Evolutionary conservation across 2,113 vertebrate species (phyloP).

Genomic region (Fulica atra): DNA sequence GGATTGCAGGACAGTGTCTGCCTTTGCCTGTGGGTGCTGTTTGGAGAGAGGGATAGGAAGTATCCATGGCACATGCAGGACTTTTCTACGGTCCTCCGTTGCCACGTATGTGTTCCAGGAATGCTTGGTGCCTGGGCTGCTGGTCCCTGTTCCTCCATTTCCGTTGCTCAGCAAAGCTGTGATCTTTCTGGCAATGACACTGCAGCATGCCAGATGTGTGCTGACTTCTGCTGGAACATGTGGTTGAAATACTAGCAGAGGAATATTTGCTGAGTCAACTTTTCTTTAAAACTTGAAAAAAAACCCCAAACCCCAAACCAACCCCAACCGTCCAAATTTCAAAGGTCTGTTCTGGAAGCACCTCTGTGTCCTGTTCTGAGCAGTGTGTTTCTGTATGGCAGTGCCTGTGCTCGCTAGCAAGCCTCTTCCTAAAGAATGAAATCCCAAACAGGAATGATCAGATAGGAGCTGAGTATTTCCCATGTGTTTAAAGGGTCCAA

Average conservation of each 20-base stretch:
- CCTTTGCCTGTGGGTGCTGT: not conserved
- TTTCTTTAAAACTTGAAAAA: not conserved
- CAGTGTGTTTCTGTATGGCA: not conserved
- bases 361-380: not conserved
- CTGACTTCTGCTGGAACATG: conserved; percentile 18
- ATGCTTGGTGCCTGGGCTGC: not conserved
- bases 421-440: not conserved
- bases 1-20: not conserved
- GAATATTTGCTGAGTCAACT: conserved; percentile 62
- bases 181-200: conserved; percentile 5
- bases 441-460: not conserved
- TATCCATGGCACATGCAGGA: rapidly evolving
- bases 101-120: not conserved
- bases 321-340: no score
- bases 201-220: not conserved
- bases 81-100: not conserved
- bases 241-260: conserved; percentile 22
- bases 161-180: not conserved
- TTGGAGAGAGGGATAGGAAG: not conserved
- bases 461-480: not conserved
- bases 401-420: not conserved
- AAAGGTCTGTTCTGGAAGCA: not conserved
- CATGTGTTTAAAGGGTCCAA: not conserved
- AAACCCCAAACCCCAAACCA: not conserved
- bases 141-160: not conserved